Evolutionary conservation across 1,140 invertebrate genomes (phyloP).

Genomic region (Subanguina moxae): DNA sequence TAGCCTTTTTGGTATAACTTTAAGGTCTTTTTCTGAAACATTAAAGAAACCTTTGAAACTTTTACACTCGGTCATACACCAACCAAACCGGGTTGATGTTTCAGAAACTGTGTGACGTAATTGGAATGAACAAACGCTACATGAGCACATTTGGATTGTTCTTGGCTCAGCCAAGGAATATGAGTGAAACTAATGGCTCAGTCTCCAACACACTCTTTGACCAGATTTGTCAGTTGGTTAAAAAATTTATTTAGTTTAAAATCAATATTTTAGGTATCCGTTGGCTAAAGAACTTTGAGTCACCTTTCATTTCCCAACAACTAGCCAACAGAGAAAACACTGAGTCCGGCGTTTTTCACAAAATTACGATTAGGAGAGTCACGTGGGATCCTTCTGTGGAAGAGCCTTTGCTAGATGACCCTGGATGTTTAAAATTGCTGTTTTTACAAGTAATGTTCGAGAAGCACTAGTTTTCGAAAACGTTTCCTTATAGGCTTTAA

Average conservation of each 20-base stretch:
- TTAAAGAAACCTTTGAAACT: too few relatives aligned
- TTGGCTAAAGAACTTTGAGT: slow-evolving; percentile 51
- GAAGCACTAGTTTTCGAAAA: too few relatives aligned
- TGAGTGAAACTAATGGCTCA: neutral
- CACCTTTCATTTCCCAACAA: slow-evolving; percentile 40
- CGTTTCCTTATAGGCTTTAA: slow-evolving; percentile 31
- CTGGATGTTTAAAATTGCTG: slow-evolving; percentile 31
- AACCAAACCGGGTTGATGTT: too few relatives aligned
- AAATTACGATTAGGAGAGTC: slow-evolving; percentile 35
- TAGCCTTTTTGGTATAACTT: too few relatives aligned
- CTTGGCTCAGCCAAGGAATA: slow-evolving; percentile 16
- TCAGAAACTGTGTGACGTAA: slow-evolving; percentile 32
- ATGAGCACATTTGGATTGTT: slow-evolving; percentile 32
- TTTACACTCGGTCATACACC: too few relatives aligned
- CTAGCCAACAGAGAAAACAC: slow-evolving; percentile 24
- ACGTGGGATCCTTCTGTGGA: slow-evolving; percentile 47
- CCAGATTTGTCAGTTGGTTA: neutral
- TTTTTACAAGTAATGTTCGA: slow-evolving; percentile 41
- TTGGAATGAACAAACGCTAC: slow-evolving; percentile 28
- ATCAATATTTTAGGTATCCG: slow-evolving; percentile 28
- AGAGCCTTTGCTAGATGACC: slow-evolving; percentile 44
- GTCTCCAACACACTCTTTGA: slow-evolving; percentile 3
- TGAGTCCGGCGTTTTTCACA: slow-evolving; percentile 23
- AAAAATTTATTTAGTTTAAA: neutral
- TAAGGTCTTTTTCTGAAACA: too few relatives aligned